Evolutionary conservation across 30 jellyfish, hydroid and myxozoan species (phyloP).

Genomic region (Aurelia sp.): DNA sequence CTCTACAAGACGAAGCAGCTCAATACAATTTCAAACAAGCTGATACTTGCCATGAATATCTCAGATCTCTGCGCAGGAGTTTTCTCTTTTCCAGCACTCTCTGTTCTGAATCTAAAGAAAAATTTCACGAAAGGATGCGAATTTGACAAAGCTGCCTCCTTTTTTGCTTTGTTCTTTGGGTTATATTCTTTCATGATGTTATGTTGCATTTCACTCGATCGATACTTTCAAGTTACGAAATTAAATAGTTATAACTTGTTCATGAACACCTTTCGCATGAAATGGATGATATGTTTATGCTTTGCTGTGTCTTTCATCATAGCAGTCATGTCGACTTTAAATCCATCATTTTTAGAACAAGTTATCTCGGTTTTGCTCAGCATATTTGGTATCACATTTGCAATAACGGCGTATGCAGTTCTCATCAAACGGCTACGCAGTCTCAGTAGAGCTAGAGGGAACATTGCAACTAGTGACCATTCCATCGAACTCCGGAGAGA

Average conservation of each 20-base stretch:
- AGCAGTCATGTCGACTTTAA: background rate
- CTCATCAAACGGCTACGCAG: too few relatives aligned
- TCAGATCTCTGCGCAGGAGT: conserved; percentile 62
- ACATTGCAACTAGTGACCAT: too few relatives aligned
- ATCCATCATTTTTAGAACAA: conserved; percentile 19
- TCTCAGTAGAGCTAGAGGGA: too few relatives aligned
- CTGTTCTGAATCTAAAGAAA: background rate
- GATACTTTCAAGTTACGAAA: conserved; percentile 50
- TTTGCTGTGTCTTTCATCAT: conserved; percentile 13
- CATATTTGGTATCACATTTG: too few relatives aligned
- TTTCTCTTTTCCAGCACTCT: conserved; percentile 19
- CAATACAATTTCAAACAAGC: conserved; percentile 37
- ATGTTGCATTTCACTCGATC: conserved; percentile 24
- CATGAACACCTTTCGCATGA: conserved; percentile 57
- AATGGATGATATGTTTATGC: conserved; percentile 6
- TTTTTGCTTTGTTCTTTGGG: conserved; percentile 14
- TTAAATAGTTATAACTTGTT: conserved; percentile 32
- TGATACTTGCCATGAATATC: conserved; percentile 44
- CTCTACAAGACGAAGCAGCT: conserved; percentile 60
- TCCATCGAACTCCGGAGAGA: background rate
- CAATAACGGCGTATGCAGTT: too few relatives aligned
- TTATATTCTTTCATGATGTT: conserved; percentile 49
- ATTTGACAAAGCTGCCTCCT: conserved; percentile 16
- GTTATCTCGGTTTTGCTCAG: background rate
- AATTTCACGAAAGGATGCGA: conserved; percentile 13